Evolutionary conservation across 2,113 vertebrate species (phyloP).

Genomic region (Pomatostomus ruficeps): DNA sequence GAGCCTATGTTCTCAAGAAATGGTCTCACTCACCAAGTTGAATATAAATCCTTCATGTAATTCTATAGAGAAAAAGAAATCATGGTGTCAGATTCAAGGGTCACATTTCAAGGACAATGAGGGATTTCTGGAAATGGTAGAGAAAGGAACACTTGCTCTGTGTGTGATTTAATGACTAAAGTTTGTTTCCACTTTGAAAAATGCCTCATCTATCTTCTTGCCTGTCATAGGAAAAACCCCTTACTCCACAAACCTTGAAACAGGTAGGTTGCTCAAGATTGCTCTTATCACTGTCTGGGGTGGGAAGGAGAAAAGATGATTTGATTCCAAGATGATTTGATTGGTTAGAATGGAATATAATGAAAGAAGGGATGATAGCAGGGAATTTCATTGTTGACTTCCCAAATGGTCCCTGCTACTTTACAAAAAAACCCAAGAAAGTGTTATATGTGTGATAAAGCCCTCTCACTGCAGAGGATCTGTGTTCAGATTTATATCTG

Average conservation of each 20-base stretch:
- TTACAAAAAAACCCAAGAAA: background rate
- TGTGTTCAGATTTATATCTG: background rate
- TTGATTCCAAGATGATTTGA: background rate
- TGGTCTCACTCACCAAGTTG: background rate
- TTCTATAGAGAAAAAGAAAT: background rate
- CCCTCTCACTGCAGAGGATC: background rate
- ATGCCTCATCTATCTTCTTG: background rate
- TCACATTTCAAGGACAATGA: background rate
- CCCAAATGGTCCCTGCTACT: background rate
- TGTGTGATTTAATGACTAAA: background rate
- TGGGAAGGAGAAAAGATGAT: background rate
- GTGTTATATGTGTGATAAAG: rapidly evolving
- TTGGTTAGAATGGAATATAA: no score
- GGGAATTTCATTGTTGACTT: background rate
- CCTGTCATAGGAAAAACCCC: background rate
- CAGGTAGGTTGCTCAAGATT: background rate
- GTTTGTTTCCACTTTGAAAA: constrained; percentile 9
- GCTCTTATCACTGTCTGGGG: background rate
- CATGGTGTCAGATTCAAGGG: background rate
- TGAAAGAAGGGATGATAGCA: background rate
- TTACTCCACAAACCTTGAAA: constrained; percentile 1
- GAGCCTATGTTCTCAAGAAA: background rate
- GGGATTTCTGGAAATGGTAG: background rate
- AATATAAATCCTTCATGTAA: background rate
- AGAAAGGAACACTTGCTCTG: background rate